Evolutionary conservation across 2,888 invertebrate species (phyloP), one percentile per base, ranked within the genome.

Genomic region (Monopis laevigella): DNA sequence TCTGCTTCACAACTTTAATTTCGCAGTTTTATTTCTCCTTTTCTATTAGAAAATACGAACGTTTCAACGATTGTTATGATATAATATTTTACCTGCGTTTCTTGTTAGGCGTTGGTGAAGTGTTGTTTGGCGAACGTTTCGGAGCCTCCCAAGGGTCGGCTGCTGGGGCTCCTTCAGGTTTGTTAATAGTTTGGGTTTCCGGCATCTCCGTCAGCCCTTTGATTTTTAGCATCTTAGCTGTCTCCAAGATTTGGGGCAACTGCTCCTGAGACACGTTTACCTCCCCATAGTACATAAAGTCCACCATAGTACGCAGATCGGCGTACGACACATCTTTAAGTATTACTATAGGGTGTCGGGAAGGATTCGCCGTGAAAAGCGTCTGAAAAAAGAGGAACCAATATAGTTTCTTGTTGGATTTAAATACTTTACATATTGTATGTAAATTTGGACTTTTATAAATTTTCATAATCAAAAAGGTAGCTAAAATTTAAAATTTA

Each of bases 261-360:
- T 93, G 92, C 54, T 93, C 93, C 60, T 93, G 92, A 1, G 93
- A 92, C 19, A 95, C 93, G 67, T 94, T 93, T 5, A 95, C 93
- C 81, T 93, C 93, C 0, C 95, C 95, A 55, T 91, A 91, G 64
- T 95, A 95, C 90, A 95, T 94, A 60, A 94, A 95, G 59, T 93
- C 92, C 7, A 94, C 92, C 85, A 94, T 90, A 18, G 90, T 91
- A 59, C 90, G 89, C 43, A 94, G 83, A 68, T 94, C 93, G 39
- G 88, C 85, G 59, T 90, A 93, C 55, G 90, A 89, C 7, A 94
- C 91, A 82, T 94, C 93, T 67, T 93, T 94, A 35, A 94, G 73
- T 54, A 94, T 93, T 38, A 94, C 93, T 55, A 94, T 93, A 3
- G 94, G 93, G 71, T 94, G 93, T 54, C 90, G 88, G 58, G 92